These are phyloP conservation scores for Phortica variegata DNA, from an alignment of 1,140 invertebrate genomes.

Conservation along the genomic window DNA sequence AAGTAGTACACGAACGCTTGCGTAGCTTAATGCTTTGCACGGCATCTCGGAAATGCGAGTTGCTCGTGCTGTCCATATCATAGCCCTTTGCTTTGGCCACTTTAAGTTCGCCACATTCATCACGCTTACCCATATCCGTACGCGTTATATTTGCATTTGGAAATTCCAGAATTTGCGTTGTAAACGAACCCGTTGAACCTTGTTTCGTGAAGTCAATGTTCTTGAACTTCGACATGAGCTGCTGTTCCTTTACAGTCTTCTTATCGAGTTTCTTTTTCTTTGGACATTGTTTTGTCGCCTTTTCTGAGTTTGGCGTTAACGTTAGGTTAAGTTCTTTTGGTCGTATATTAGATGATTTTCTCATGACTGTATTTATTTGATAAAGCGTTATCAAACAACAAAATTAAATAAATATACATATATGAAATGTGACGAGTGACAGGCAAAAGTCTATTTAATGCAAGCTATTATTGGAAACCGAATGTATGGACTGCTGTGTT, in stretches of 20 bases:
- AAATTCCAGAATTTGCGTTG: conserved; percentile 37
- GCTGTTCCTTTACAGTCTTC: conserved; percentile 14
- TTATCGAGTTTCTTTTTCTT: conserved; percentile 12
- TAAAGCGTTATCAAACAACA: too few relatives aligned
- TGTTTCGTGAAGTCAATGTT: conserved; percentile 34
- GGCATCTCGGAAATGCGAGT: conserved; percentile 29
- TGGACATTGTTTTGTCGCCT: conserved; percentile 15
- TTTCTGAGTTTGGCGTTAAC: not conserved
- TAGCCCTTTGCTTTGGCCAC: conserved; percentile 8
- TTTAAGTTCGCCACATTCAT: conserved; percentile 26
- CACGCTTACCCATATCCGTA: conserved; percentile 25
- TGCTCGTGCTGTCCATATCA: conserved; percentile 26
- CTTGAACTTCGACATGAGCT: conserved; percentile 28
- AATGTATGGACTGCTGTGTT: too few relatives aligned
- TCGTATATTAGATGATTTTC: too few relatives aligned
- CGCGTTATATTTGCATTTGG: conserved; percentile 32
- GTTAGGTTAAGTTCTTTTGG: too few relatives aligned
- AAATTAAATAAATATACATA: too few relatives aligned
- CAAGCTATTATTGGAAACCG: too few relatives aligned
- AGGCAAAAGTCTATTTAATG: too few relatives aligned
- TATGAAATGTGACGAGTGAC: too few relatives aligned
- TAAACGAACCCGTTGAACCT: conserved; percentile 22
- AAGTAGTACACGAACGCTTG: conserved; percentile 8
- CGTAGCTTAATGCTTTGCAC: conserved; percentile 34
- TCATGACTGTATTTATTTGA: too few relatives aligned